phyloP scores from a whole-genome alignment of 2,797 vertebrate species.

The Brachyrhaphis roseni region DNA sequence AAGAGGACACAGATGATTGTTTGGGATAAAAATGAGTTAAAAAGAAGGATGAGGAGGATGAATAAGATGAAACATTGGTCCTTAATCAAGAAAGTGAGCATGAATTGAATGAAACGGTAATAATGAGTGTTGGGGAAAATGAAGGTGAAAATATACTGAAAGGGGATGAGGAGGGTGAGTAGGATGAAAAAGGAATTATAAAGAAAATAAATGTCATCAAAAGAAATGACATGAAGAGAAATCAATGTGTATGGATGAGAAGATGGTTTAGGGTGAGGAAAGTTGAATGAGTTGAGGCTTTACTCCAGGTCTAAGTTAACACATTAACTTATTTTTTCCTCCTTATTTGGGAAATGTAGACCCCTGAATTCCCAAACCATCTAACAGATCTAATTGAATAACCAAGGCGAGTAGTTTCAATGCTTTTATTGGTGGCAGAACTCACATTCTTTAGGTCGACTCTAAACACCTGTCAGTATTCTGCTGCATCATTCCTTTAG shows the following conservation, averaged over 20 bases:
- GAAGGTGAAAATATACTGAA: not conserved
- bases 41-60: not conserved
- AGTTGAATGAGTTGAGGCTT: not conserved
- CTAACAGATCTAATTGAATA: slow-evolving; percentile 1
- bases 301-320: not conserved
- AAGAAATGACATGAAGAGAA: not conserved
- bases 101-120: not conserved
- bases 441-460: not conserved
- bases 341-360: not conserved
- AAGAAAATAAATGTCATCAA: not conserved
- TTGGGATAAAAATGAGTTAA: not conserved
- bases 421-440: slow-evolving; percentile 2
- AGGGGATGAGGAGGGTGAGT: not conserved
- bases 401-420: not conserved
- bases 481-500: slow-evolving; percentile 41
- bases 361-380: not conserved
- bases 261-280: not conserved
- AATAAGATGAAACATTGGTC: no score
- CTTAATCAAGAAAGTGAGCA: not conserved
- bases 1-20: not conserved
- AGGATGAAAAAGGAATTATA: not conserved
- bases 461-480: slow-evolving; percentile 20
- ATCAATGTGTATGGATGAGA: not conserved
- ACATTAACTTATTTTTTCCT: not conserved
- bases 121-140: not conserved